Percentiles rank a stretch among this genome's conserved stretches.
Evolutionary conservation across 2,888 invertebrate genomes (phyloP).

Genomic region (Psylliodes chrysocephalus): DNA sequence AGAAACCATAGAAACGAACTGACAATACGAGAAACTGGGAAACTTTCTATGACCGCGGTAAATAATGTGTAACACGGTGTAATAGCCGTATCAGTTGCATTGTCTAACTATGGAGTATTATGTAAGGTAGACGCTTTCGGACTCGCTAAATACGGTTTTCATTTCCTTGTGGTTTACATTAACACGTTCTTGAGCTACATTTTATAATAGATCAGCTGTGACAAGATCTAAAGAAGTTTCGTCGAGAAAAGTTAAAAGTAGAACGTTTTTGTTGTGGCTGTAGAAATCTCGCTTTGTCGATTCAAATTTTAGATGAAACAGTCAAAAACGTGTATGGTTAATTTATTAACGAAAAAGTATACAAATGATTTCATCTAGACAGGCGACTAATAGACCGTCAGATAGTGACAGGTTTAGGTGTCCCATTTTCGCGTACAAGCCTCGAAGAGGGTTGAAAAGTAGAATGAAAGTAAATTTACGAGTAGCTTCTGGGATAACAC

Average conservation of each 20-base stretch:
- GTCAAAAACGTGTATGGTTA: background rate
- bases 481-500: too few relatives aligned
- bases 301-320: background rate
- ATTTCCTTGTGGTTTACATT: slow-evolving; percentile 43
- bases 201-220: slow-evolving; percentile 6
- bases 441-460: too few relatives aligned
- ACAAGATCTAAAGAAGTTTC: background rate
- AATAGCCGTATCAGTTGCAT: slow-evolving; percentile 39
- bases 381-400: too few relatives aligned
- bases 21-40: slow-evolving; percentile 30
- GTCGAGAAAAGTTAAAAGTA: background rate
- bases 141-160: slow-evolving; percentile 39
- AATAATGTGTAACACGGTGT: slow-evolving; percentile 32
- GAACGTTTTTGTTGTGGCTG: background rate
- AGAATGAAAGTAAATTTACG: too few relatives aligned
- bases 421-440: too few relatives aligned
- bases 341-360: background rate
- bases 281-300: background rate
- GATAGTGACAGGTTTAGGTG: too few relatives aligned
- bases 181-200: slow-evolving; percentile 36
- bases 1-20: slow-evolving; percentile 35
- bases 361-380: background rate
- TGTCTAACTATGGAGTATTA: slow-evolving; percentile 37
- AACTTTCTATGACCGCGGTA: slow-evolving; percentile 41
- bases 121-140: slow-evolving; percentile 42